Evolutionary conservation across 2,797 vertebrate species (phyloP).

Genomic region (Rhabdomys pumilio): DNA sequence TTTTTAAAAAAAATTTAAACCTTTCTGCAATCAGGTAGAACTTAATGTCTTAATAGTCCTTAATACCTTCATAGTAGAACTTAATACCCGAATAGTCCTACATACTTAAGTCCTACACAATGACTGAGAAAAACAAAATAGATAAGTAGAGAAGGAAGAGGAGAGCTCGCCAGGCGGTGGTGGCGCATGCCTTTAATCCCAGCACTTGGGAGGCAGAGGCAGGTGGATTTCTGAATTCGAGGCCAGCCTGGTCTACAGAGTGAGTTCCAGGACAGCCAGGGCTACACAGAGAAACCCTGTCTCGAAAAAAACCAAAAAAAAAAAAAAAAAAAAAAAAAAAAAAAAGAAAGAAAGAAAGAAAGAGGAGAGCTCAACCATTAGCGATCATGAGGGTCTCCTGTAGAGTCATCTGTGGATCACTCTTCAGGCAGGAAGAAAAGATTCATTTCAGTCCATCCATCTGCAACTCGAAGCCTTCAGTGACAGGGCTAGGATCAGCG

Average conservation of each 20-base stretch:
- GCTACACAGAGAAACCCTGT: too few relatives aligned
- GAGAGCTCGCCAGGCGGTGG: too few relatives aligned
- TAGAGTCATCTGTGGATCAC: not conserved
- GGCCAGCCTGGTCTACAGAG: too few relatives aligned
- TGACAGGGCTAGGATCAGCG: not conserved
- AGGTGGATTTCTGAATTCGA: too few relatives aligned
- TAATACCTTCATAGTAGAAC: not conserved
- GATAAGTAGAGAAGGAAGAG: not conserved
- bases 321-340: too few relatives aligned
- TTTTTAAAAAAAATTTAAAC: not conserved
- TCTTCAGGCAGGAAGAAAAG: not conserved
- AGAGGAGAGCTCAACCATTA: not conserved
- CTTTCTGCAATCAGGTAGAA: not conserved
- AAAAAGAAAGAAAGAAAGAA: too few relatives aligned
- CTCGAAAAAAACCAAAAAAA: too few relatives aligned
- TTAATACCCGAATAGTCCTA: not conserved
- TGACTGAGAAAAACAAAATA: not conserved
- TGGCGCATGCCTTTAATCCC: too few relatives aligned
- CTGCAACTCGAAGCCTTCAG: not conserved
- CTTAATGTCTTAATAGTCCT: not conserved
- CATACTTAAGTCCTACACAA: conserved; percentile 27
- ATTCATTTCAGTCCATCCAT: not conserved
- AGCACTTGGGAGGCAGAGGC: too few relatives aligned
- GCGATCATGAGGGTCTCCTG: not conserved
- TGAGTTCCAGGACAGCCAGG: too few relatives aligned